These are phyloP conservation scores for Mactromeris polynyma DNA, from an alignment of 2,888 invertebrate genomes.

Conservation along the genomic window DNA sequence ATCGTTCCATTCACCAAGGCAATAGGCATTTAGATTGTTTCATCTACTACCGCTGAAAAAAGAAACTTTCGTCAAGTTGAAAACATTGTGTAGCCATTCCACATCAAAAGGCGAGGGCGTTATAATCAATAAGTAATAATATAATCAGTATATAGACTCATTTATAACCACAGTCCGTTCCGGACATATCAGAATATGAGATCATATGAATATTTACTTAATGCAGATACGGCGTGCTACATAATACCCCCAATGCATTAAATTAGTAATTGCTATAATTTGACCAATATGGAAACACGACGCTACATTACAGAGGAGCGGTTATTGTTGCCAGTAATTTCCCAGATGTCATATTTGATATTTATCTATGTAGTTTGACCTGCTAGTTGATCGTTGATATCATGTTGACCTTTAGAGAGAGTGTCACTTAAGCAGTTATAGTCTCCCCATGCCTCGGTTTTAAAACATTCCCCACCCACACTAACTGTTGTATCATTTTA, in stretches of 20 bases:
- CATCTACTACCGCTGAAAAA: too few relatives aligned
- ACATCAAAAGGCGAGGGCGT: not conserved
- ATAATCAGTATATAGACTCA: not conserved
- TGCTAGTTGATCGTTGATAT: not conserved
- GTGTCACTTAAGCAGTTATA: not conserved
- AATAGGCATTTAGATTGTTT: too few relatives aligned
- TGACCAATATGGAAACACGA: not conserved
- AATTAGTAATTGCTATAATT: not conserved
- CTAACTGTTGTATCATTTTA: not conserved
- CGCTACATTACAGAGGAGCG: not conserved
- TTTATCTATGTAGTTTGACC: not conserved
- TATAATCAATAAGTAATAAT: not conserved
- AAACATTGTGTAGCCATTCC: too few relatives aligned
- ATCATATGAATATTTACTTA: not conserved
- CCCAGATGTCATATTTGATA: not conserved
- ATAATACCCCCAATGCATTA: not conserved
- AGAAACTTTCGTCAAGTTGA: too few relatives aligned
- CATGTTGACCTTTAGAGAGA: not conserved
- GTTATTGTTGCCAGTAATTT: not conserved
- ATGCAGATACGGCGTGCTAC: not conserved
- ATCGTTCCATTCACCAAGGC: too few relatives aligned
- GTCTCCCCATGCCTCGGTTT: not conserved
- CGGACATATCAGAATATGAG: not conserved
- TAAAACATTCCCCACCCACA: not conserved
- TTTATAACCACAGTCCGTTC: not conserved